A percentile compares a stretch with the other conserved stretches of the same genome.
Evolutionary conservation across 2,888 invertebrate genomes (phyloP).

Genomic region (Archips crataeganus): DNA sequence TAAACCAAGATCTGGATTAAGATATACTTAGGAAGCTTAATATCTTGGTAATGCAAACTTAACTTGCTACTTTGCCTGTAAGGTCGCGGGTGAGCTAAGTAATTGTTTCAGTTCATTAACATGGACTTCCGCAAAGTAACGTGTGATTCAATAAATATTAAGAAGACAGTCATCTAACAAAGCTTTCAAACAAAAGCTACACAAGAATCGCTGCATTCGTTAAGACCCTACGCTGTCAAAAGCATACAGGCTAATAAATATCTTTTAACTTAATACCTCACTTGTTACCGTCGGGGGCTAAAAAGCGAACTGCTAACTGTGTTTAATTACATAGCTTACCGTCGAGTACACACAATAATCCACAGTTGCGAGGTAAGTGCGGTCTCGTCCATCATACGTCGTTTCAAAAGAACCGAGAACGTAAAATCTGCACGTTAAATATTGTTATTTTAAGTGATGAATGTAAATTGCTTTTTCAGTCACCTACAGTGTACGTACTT

Average conservation of each 20-base stretch:
- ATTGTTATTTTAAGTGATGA: conserved; percentile 55
- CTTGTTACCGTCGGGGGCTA: background rate
- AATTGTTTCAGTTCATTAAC: too few relatives aligned
- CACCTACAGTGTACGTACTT: conserved; percentile 56
- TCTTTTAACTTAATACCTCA: background rate
- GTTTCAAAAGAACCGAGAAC: conserved; percentile 19
- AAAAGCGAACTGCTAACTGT: conserved; percentile 20
- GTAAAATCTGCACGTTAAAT: conserved; percentile 45
- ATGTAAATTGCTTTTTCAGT: conserved; percentile 71
- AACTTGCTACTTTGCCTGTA: too few relatives aligned
- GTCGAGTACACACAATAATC: conserved; percentile 24
- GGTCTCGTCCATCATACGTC: conserved; percentile 18
- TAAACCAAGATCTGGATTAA: too few relatives aligned
- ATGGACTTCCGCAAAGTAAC: too few relatives aligned
- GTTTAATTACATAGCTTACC: conserved; percentile 29
- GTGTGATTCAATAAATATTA: too few relatives aligned
- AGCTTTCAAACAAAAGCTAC: background rate
- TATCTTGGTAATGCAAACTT: too few relatives aligned
- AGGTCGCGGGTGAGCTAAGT: too few relatives aligned
- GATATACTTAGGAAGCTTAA: too few relatives aligned
- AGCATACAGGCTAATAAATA: background rate
- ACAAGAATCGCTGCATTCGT: background rate
- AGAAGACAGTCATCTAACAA: too few relatives aligned
- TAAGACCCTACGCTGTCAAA: background rate
- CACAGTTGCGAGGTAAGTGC: conserved; percentile 20